A percentile compares a stretch with the other conserved stretches of the same genome.
Evolutionary conservation across 2,113 vertebrate species (phyloP).

Genomic region (Elephas maximus): DNA sequence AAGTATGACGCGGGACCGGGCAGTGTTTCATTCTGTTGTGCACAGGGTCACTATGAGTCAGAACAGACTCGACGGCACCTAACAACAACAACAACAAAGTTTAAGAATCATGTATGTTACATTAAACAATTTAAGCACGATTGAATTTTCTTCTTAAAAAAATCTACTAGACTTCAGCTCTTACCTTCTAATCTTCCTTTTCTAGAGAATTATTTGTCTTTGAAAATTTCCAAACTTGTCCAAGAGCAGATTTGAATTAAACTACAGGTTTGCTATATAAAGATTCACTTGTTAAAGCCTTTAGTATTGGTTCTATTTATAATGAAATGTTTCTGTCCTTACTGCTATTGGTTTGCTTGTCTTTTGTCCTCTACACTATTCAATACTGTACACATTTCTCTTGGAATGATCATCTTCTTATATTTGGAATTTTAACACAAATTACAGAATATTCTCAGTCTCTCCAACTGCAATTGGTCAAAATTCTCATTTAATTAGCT

Average conservation of each 20-base stretch:
- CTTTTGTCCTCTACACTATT: background rate
- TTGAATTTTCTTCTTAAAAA: slow-evolving; percentile 37
- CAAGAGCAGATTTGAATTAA: background rate
- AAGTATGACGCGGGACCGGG: too few species aligned
- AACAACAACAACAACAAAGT: background rate
- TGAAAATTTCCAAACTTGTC: slow-evolving; percentile 14
- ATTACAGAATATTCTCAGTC: background rate
- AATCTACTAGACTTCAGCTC: background rate
- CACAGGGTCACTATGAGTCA: too few species aligned
- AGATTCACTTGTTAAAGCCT: background rate
- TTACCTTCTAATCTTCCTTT: background rate
- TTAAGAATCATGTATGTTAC: background rate
- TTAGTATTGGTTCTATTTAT: background rate
- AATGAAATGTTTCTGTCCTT: background rate
- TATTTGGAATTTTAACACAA: background rate
- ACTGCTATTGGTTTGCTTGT: background rate
- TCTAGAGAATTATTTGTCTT: background rate
- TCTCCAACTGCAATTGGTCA: background rate
- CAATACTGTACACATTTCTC: background rate
- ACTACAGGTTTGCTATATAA: background rate
- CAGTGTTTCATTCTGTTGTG: too few species aligned
- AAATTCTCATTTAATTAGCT: slow-evolving; percentile 31
- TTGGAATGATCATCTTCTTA: background rate
- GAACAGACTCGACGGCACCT: too few species aligned
- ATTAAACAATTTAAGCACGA: background rate